Base-by-base conservation (phyloP, 1,140 invertebrate species). In the Trinorchestia longiramus region DNA sequence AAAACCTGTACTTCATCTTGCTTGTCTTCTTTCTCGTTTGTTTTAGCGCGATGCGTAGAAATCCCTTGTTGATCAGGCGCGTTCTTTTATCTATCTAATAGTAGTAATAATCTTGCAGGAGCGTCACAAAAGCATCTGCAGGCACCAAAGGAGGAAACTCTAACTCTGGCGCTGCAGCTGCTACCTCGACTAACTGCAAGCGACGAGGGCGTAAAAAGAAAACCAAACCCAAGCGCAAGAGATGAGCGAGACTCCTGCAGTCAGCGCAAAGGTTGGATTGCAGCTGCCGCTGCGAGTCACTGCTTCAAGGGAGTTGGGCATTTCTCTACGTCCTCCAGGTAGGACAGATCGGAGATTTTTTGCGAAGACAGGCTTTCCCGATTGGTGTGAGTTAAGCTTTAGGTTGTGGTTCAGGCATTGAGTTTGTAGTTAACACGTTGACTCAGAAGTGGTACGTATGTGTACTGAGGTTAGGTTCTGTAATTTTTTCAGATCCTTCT, bases 141-240 rank as follows among this genome's bases (percentile, higher is more conserved):
- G 43, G 88, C 88, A 90, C 41, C 88, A 90, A 43, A 41, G n/a
- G 43, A 87, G 62, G 62, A 43, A 77, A 92, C 77, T 43, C 95
- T 43, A 95, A 43, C 45, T 87, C 45, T 53, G 62, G 43, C 40
- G 95, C 90, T 15, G 44, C 96, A 44, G 42, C 96, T 1, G 47
- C 94, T 87, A 44, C 96, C 88, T 62, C 45, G 40, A 36, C 94
- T 28, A 95, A 87, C n/a, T 87, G 88, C 62, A 95, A 95, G 57
- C 95, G 95, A n/a, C 43, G 96, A 87, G 96, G 96, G 1, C 95
- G 96, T 57, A 96, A 96, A 44, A 96, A 96, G 45, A 96, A 96
- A 95, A 62, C 96, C 36, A 96, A 96, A 96, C 95, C 95, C 3
- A 96, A 96, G 90, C 77, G 96, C 41, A 96, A 96, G 87, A 96